Conservation (phyloP, 2,888 invertebrate genomes). For the Aspidiotus destructor region DNA sequence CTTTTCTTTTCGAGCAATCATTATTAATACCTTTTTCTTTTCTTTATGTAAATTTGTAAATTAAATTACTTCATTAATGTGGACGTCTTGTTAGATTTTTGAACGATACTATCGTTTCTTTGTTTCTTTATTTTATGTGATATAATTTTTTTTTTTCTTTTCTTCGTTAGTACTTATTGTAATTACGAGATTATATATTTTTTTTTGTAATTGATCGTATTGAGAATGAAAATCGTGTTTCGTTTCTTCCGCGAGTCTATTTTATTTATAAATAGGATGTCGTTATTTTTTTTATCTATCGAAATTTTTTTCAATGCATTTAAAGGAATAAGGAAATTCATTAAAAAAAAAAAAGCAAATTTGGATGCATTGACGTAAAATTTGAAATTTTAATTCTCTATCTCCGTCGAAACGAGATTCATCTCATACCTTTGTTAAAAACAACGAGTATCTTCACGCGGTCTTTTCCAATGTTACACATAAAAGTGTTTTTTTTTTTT, state of each 20-base stretch:
- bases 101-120: constrained; percentile 27
- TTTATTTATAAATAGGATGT: not conserved
- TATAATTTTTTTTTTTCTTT: constrained; percentile 25
- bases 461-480: no score
- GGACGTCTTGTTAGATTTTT: constrained; percentile 26
- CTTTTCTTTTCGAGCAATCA: not conserved
- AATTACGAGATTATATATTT: constrained; percentile 8
- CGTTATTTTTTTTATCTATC: no score
- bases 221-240: constrained; percentile 3
- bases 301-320: no score
- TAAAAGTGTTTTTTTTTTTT: no score
- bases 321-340: no score
- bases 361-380: no score
- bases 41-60: constrained; percentile 28
- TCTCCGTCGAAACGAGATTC: no score
- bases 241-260: constrained; percentile 22
- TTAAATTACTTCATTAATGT: constrained; percentile 24
- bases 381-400: no score
- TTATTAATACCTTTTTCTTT: constrained; percentile 5
- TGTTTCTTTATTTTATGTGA: constrained; percentile 32
- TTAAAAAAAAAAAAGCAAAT: no score
- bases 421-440: no score
- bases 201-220: constrained; percentile 11
- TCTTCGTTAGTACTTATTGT: constrained; percentile 28
- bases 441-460: no score